These are phyloP conservation scores for Drosophila phalerata DNA, from an alignment of 2,888 invertebrate species.

Conservation along the genomic window DNA sequence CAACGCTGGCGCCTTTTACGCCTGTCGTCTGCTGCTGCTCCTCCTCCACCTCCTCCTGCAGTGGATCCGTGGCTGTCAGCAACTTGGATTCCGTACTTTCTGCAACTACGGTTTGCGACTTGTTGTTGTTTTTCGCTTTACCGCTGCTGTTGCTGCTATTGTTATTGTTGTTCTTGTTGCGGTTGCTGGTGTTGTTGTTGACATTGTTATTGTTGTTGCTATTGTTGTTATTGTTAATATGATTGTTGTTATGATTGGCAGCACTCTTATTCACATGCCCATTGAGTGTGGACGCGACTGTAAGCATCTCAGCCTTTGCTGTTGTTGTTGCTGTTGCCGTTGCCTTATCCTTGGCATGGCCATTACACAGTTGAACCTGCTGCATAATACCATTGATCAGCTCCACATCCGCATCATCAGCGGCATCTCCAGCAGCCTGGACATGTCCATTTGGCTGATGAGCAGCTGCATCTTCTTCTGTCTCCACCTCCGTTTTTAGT, in stretches of 20 bases:
- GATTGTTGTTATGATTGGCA: conserved; percentile 54
- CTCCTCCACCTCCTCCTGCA: neutral
- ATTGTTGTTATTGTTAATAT: conserved; percentile 51
- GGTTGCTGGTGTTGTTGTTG: conserved; percentile 43
- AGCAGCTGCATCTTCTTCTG: conserved; percentile 14
- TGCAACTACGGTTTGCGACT: conserved; percentile 8
- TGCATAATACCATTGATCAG: conserved; percentile 51
- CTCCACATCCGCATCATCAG: conserved; percentile 26
- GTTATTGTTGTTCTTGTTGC: conserved; percentile 40
- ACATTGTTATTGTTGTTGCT: conserved; percentile 50
- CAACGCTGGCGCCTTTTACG: conserved; percentile 16
- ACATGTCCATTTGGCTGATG: conserved; percentile 54
- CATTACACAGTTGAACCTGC: conserved; percentile 65
- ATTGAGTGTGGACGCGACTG: conserved; percentile 38
- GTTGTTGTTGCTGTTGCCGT: neutral
- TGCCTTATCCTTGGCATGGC: conserved; percentile 41
- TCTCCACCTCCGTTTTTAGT: conserved; percentile 28
- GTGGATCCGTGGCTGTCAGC: neutral
- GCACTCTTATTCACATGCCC: conserved; percentile 57
- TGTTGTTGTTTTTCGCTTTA: conserved; percentile 54
- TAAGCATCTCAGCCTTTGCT: conserved; percentile 22
- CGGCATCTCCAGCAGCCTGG: conserved; percentile 6
- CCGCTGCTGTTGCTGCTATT: conserved; percentile 33
- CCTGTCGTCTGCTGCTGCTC: conserved; percentile 26
- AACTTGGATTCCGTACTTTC: neutral